Evolutionary conservation across 2,888 invertebrate genomes (phyloP).

Genomic region (Rapana venosa): DNA sequence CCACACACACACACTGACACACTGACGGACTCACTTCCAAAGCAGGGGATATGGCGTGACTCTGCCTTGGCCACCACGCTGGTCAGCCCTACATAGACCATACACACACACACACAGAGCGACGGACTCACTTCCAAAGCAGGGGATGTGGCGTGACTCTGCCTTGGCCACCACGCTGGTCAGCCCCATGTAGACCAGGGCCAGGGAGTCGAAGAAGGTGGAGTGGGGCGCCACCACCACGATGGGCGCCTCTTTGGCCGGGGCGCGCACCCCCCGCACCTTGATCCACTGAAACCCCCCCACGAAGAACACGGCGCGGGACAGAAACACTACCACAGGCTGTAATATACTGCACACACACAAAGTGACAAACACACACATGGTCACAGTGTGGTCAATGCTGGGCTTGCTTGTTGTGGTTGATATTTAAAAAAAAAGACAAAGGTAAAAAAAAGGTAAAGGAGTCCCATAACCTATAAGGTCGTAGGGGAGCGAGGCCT

Average conservation of each 20-base stretch:
- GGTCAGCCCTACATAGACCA: conserved; percentile 86
- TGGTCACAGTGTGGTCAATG: too few relatives aligned
- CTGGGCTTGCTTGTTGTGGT: too few relatives aligned
- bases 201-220: conserved; percentile 92
- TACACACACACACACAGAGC: too few relatives aligned
- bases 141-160: conserved; percentile 88
- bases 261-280: conserved; percentile 87
- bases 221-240: conserved; percentile 94
- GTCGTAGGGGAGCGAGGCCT: too few relatives aligned
- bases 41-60: conserved; percentile 88
- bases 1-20: not conserved
- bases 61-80: conserved; percentile 94
- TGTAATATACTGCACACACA: conserved; percentile 15
- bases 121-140: conserved; percentile 92
- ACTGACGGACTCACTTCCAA: conserved; percentile 87
- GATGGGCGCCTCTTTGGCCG: conserved; percentile 88
- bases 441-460: too few relatives aligned
- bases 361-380: not conserved
- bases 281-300: conserved; percentile 90
- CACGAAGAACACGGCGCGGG: conserved; percentile 83
- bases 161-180: conserved; percentile 94
- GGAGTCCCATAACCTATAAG: too few relatives aligned
- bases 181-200: conserved; percentile 85
- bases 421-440: too few relatives aligned
- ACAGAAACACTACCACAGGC: conserved; percentile 53